Base-by-base conservation (phyloP, 2,113 vertebrate species). In the Condylura cristata region DNA sequence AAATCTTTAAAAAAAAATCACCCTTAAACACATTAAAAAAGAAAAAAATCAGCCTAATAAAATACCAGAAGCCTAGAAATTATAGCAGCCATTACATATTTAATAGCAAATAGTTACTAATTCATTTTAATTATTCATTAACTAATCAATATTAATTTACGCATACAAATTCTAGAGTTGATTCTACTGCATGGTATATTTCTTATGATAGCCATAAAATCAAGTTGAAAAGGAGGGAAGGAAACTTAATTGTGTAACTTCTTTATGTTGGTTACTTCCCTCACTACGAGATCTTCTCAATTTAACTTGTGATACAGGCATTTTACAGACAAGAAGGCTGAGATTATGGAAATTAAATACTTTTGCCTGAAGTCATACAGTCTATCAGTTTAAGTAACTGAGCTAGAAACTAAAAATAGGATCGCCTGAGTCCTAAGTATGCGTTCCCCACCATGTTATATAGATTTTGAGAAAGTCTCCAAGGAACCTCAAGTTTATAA, bases 51-150 rank as follows among this genome's bases (percentile, higher is more conserved):
- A 86, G 10, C 48, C 46, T n/a, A 74, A 75, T 71, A 88, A 94
- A 92, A 44, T 56, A 90, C 8, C n/a, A 80, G 28, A 37, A 93
- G 58, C 6, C 22, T 90, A 92, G 22, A 91, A 88, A 91, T 80
- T 85, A 68, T 2, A 84, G 39, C 56, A 53, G n/a, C 18, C 26
- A 65, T 90, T 79, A 87, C 13, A 74, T 70, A 79, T 61, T 91
- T 80, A 68, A 83, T 51, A 51, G 76, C n/a, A 96, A 91, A 17
- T 76, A 46, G 90, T 63, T 86, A 82, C 26, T 83, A 96, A 94
- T 70, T 65, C 26, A 63, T 30, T 61, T 41, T 84, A 56, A 56
- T 56, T 56, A 56, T 56, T 56, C 53, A 56, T 22, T 22, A 53
- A 53, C 51, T 53, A 51, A 51, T 51, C 48, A 13, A 17, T 51